Conservation (phyloP, 2,113 vertebrate genomes). For the Sinocyclocheilus rhinocerous region DNA sequence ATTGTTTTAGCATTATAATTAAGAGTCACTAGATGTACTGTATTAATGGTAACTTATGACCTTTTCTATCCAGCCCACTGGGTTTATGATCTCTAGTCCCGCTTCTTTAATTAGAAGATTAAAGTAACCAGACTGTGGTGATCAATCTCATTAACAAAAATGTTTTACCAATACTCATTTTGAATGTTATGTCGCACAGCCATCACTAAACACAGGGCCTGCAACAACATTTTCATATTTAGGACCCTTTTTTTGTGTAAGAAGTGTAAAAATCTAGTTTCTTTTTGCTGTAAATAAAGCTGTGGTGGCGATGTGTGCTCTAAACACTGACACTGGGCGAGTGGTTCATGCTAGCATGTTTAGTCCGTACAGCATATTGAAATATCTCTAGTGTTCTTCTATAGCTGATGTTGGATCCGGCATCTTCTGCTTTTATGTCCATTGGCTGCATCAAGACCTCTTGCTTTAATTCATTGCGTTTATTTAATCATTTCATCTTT, state of each 20-base stretch:
- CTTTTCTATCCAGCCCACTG: not conserved
- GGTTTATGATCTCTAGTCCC: not conserved
- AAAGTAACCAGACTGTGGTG: too few relatives aligned
- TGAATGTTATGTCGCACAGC: too few relatives aligned
- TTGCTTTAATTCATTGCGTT: not conserved
- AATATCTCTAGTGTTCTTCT: not conserved
- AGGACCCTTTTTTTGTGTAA: too few relatives aligned
- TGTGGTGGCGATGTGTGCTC: too few relatives aligned
- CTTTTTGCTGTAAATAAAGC: too few relatives aligned
- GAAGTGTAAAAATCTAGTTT: not conserved
- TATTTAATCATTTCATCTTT: conserved; percentile 37
- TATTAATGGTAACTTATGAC: not conserved
- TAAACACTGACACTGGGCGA: too few relatives aligned
- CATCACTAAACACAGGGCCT: not conserved
- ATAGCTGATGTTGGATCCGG: not conserved
- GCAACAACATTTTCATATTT: not conserved
- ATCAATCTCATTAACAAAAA: too few relatives aligned
- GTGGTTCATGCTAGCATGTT: too few relatives aligned
- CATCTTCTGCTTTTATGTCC: not conserved
- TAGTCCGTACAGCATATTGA: not conserved
- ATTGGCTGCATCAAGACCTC: conserved; percentile 8
- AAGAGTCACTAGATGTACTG: not conserved
- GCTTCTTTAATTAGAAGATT: too few relatives aligned
- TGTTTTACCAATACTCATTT: too few relatives aligned
- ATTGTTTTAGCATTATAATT: not conserved